phyloP scores from a whole-genome alignment of 2,888 invertebrate species.

The Congeria kusceri region DNA sequence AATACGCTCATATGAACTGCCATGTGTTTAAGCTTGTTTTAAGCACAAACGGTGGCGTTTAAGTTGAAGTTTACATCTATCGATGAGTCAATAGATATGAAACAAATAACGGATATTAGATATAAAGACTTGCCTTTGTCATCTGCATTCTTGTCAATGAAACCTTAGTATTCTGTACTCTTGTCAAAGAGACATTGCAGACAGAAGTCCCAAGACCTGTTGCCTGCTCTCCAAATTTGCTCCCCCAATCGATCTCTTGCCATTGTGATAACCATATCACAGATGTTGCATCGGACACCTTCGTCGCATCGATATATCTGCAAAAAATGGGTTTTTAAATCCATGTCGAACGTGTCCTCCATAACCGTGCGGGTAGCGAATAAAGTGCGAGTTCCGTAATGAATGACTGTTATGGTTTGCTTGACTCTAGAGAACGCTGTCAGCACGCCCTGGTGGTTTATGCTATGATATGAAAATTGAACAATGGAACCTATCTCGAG shows the following conservation, averaged over 20 bases:
- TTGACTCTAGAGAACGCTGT: constrained; percentile 6
- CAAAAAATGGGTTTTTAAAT: constrained; percentile 16
- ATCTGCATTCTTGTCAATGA: no score
- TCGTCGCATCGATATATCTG: constrained; percentile 25
- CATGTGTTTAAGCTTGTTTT: no score
- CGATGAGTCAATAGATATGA: no score
- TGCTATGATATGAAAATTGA: constrained; percentile 36
- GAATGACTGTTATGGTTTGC: constrained; percentile 42
- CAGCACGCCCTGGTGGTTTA: constrained; percentile 45
- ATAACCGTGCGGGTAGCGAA: constrained; percentile 47
- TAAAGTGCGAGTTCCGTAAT: constrained; percentile 45
- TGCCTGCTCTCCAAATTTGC: constrained; percentile 26
- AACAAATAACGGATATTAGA: no score
- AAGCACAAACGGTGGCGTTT: no score
- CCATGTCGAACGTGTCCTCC: constrained; percentile 30
- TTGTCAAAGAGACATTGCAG: constrained; percentile 19
- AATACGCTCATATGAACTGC: no score
- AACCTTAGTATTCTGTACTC: no score
- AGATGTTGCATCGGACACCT: constrained; percentile 1
- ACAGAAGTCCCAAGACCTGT: constrained; percentile 47
- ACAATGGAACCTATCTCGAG: constrained; percentile 40
- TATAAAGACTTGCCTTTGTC: no score
- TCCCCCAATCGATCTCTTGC: constrained; percentile 40
- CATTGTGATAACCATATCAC: constrained; percentile 15
- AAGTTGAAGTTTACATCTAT: no score